These are phyloP conservation scores for Mylabris phalerata DNA, from an alignment of 1,140 invertebrate species.

Conservation along the genomic window DNA sequence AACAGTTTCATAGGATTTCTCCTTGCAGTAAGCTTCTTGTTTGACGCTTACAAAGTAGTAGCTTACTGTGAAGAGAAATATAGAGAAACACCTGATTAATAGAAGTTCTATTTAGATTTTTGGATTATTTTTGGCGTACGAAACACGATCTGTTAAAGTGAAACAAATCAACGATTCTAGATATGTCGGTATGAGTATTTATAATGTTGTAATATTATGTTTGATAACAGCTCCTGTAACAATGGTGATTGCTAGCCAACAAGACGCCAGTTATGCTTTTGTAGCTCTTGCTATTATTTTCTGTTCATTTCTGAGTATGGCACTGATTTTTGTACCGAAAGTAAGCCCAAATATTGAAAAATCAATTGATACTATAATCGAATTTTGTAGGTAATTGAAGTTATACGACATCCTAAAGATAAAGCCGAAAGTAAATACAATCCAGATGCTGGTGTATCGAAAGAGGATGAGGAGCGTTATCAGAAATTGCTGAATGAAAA, in stretches of 20 bases:
- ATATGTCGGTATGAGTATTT: slow-evolving; percentile 98
- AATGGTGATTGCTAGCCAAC: slow-evolving; percentile 92
- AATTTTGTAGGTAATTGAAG: slow-evolving; percentile 66
- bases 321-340: slow-evolving; percentile 94
- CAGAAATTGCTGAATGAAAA: slow-evolving; percentile 92
- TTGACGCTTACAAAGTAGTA: no score
- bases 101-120: slow-evolving; percentile 57
- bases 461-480: slow-evolving; percentile 92
- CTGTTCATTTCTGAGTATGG: slow-evolving; percentile 95
- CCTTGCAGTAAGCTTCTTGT: no score
- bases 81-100: background rate
- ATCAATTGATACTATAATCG: no score
- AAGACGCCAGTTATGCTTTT: slow-evolving; percentile 96
- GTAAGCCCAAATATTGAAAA: slow-evolving; percentile 44
- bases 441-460: slow-evolving; percentile 80
- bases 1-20: background rate
- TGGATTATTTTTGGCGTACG: slow-evolving; percentile 94
- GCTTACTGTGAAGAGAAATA: no score
- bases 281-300: slow-evolving; percentile 92
- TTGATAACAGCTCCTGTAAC: slow-evolving; percentile 95
- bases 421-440: slow-evolving; percentile 79
- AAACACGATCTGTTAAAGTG: slow-evolving; percentile 93
- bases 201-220: slow-evolving; percentile 97
- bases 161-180: slow-evolving; percentile 92
- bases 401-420: slow-evolving; percentile 74